Evolutionary conservation across 2,797 vertebrate genomes (phyloP).

Genomic region (Mionectes olivaceus): DNA sequence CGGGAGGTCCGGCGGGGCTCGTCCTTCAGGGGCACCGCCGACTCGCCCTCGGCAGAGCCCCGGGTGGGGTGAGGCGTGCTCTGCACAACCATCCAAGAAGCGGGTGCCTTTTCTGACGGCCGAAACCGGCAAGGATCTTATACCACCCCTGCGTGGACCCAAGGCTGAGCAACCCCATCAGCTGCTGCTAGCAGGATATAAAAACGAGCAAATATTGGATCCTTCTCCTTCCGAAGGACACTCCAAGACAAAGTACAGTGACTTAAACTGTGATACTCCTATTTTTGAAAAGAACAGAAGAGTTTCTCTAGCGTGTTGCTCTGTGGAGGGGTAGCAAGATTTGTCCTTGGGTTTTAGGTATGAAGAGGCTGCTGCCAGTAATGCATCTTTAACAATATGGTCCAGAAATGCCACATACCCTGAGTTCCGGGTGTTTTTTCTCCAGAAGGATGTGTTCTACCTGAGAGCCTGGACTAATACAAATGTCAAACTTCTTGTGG

Average conservation of each 20-base stretch:
- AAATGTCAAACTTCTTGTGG: not conserved
- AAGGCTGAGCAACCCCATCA: not conserved
- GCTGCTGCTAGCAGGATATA: not conserved
- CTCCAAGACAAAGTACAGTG: accelerated
- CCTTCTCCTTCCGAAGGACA: not conserved
- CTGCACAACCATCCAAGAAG: accelerated
- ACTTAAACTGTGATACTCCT: not conserved
- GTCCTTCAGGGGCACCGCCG: not conserved
- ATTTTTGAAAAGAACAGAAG: not conserved
- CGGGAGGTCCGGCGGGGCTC: not conserved
- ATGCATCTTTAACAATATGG: accelerated
- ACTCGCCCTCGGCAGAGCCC: not conserved
- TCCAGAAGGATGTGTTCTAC: not conserved
- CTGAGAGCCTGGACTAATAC: not conserved
- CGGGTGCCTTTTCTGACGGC: not conserved
- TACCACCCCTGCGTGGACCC: accelerated
- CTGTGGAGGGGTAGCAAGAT: no score
- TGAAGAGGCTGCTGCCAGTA: not conserved
- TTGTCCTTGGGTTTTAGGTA: not conserved
- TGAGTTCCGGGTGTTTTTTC: not conserved
- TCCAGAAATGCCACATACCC: not conserved
- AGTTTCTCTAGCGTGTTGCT: not conserved
- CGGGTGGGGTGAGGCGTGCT: not conserved
- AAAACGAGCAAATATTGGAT: not conserved
- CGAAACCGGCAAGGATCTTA: not conserved